Evolutionary conservation across 2,113 vertebrate genomes (phyloP).

Genomic region (Megaceryle maxima): DNA sequence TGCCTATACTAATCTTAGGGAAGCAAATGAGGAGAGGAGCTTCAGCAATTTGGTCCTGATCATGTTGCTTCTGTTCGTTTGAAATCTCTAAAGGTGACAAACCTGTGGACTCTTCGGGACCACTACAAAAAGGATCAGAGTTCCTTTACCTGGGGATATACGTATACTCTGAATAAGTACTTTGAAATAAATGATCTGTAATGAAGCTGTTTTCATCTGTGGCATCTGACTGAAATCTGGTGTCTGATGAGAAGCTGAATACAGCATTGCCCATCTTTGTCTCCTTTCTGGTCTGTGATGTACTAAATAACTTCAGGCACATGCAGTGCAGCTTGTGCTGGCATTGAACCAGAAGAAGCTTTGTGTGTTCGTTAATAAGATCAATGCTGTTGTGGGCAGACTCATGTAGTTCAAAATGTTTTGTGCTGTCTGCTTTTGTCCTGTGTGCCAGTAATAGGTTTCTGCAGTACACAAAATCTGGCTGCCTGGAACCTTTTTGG

Average conservation of each 20-base stretch:
- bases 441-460: background rate
- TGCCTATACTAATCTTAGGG: background rate
- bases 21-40: background rate
- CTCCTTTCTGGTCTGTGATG: background rate
- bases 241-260: background rate
- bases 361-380: background rate
- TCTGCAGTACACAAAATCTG: background rate
- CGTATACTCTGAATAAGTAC: background rate
- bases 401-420: background rate
- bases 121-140: background rate
- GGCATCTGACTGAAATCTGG: background rate
- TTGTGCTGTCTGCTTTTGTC: constrained; percentile 4
- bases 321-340: background rate
- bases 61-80: background rate
- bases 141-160: background rate
- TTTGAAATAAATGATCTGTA: background rate
- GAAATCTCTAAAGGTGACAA: background rate
- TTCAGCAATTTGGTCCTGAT: background rate
- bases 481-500: background rate
- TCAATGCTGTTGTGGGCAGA: background rate
- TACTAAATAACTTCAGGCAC: background rate
- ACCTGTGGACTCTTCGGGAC: background rate
- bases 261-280: background rate
- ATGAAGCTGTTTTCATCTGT: background rate
- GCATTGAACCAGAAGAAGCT: background rate